phyloP scores from a whole-genome alignment of 1,140 invertebrate genomes.

The Hylyphantes graminicola region DNA sequence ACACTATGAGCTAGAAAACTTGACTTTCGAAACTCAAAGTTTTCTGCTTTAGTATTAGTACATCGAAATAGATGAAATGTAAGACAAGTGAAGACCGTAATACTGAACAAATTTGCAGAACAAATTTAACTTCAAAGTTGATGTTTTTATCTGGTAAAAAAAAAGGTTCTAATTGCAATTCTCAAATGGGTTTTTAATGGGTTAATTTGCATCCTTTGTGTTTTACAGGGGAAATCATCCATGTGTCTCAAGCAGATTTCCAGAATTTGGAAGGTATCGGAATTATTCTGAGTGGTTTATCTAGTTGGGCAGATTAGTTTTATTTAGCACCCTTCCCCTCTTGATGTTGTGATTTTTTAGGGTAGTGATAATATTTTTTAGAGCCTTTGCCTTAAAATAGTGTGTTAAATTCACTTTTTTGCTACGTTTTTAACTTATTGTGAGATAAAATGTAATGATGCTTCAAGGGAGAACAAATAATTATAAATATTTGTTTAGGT shows the following conservation, averaged over 20 bases:
- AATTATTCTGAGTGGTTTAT: conserved; percentile 36
- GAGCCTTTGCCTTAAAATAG: neutral
- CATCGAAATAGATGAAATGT: too few species aligned
- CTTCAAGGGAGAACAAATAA: too few species aligned
- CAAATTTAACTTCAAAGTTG: neutral
- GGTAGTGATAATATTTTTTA: neutral
- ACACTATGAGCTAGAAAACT: too few species aligned
- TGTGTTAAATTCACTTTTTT: neutral
- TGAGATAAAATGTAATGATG: too few species aligned
- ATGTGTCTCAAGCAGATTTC: conserved; percentile 63
- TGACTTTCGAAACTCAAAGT: too few species aligned
- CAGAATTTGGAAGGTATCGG: conserved; percentile 63
- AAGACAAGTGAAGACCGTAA: too few species aligned
- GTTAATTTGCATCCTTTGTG: conserved; percentile 38
- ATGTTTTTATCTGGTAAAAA: neutral
- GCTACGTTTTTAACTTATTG: neutral
- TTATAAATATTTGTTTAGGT: too few species aligned
- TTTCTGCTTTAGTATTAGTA: too few species aligned
- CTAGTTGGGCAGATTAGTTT: conserved; percentile 26
- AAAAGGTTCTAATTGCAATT: neutral
- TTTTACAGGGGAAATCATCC: conserved; percentile 63
- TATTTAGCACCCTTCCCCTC: conserved; percentile 19
- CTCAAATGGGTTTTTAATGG: too few species aligned
- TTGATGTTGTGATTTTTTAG: neutral
- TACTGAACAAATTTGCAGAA: too few species aligned